Evolutionary conservation across 53 echinoderm and acorn worm genomes (phyloP).

Genomic region (Pentamera pediparva): DNA sequence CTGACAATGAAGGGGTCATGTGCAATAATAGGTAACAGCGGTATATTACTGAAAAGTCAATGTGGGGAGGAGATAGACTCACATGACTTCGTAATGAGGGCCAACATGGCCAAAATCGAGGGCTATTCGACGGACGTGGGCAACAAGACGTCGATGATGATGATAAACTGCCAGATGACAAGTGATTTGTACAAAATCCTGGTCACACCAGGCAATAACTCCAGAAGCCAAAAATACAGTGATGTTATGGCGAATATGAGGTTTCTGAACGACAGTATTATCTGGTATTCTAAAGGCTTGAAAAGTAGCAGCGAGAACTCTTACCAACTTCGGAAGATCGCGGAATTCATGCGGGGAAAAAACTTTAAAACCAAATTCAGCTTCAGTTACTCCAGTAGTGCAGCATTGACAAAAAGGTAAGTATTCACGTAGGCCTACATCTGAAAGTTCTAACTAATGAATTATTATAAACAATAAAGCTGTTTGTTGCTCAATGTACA

Average conservation of each 20-base stretch:
- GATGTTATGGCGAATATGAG: neutral
- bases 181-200: neutral
- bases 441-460: no score
- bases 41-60: neutral
- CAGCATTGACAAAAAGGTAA: neutral
- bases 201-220: neutral
- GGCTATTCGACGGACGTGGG: neutral
- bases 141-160: neutral
- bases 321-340: neutral
- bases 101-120: conserved; percentile 3
- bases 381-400: neutral
- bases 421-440: no score
- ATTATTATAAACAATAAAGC: no score
- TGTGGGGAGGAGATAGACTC: neutral
- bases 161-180: neutral
- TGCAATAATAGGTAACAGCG: conserved; percentile 11
- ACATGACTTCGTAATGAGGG: conserved; percentile 4
- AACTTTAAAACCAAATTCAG: neutral
- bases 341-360: neutral
- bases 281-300: conserved; percentile 3
- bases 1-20: neutral
- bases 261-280: neutral
- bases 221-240: neutral
- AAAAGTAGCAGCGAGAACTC: neutral
- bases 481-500: no score